A percentile compares a stretch with the other conserved stretches of the same genome.
Conservation (phyloP, 1,140 invertebrate genomes). For the Drosophila santomea region DNA sequence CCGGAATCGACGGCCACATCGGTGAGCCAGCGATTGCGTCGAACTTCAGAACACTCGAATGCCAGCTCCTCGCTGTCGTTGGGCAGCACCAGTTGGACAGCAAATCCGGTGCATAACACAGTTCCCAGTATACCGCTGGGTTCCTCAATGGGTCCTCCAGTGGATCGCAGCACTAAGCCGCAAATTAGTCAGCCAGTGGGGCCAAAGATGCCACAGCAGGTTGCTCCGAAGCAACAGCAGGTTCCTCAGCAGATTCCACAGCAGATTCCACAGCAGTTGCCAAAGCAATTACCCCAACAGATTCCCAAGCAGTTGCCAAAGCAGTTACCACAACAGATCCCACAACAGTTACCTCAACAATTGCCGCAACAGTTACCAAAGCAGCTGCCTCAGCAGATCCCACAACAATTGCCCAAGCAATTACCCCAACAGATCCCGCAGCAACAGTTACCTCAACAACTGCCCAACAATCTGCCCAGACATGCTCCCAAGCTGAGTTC, state of each 20-base stretch:
- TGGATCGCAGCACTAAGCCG: constrained; percentile 55
- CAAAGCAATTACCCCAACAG: not conserved
- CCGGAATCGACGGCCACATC: constrained; percentile 28
- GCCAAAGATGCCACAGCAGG: constrained; percentile 15
- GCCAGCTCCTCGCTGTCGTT: constrained; percentile 58
- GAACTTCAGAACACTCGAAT: constrained; percentile 70
- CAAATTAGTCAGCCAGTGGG: constrained; percentile 9
- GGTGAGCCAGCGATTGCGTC: constrained; percentile 33
- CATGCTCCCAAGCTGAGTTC: constrained; percentile 40
- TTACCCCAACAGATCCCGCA: not conserved
- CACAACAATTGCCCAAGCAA: not conserved
- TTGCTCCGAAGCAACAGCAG: not conserved
- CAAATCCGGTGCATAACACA: constrained; percentile 69
- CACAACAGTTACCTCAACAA: not conserved
- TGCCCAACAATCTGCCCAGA: not conserved
- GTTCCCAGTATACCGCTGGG: not conserved
- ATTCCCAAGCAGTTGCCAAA: not conserved
- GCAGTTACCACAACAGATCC: not conserved
- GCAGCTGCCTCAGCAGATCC: not conserved
- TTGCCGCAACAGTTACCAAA: not conserved
- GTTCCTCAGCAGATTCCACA: not conserved
- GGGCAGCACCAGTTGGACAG: constrained; percentile 73
- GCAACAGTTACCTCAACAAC: constrained; percentile 5
- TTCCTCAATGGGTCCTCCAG: constrained; percentile 29
- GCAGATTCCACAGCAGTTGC: not conserved